A percentile compares a stretch with the other conserved stretches of the same genome.
Conservation (phyloP, 2,113 vertebrate species). For the Petromus typicus region DNA sequence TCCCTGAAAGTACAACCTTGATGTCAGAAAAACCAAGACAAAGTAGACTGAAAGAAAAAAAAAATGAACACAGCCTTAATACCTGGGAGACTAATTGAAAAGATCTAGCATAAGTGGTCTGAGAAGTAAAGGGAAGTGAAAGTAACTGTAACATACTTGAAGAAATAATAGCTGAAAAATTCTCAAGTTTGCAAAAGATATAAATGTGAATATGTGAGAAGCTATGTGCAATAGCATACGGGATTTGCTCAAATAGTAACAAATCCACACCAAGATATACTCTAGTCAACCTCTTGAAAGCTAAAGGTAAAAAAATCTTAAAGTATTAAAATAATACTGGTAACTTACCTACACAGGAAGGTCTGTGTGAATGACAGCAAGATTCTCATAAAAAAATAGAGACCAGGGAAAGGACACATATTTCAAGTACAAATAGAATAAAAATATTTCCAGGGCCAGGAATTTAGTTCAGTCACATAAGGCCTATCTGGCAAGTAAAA, state of each 20-base stretch:
- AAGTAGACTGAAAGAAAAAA: not conserved
- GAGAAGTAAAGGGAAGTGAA: not conserved
- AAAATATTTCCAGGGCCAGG: not conserved
- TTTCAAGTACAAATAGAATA: not conserved
- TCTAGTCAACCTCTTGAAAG: not conserved
- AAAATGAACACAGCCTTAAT: not conserved
- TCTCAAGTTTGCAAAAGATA: not conserved
- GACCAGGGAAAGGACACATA: not conserved
- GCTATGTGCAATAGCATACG: too few relatives aligned
- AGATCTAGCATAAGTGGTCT: too few relatives aligned
- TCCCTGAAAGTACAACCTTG: too few relatives aligned
- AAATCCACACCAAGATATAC: not conserved
- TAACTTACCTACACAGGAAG: not conserved
- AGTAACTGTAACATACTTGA: not conserved
- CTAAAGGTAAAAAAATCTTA: not conserved
- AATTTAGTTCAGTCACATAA: too few relatives aligned
- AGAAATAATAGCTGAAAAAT: not conserved
- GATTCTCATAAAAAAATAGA: not conserved
- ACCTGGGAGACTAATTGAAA: not conserved
- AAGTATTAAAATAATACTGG: not conserved
- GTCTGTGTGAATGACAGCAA: not conserved
- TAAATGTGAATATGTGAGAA: not conserved
- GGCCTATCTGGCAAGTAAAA: too few relatives aligned
- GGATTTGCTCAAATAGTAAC: too few relatives aligned
- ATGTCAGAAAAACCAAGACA: not conserved